Evolutionary conservation across 1,140 invertebrate genomes (phyloP).

Genomic region (Scaptomyza montana): DNA sequence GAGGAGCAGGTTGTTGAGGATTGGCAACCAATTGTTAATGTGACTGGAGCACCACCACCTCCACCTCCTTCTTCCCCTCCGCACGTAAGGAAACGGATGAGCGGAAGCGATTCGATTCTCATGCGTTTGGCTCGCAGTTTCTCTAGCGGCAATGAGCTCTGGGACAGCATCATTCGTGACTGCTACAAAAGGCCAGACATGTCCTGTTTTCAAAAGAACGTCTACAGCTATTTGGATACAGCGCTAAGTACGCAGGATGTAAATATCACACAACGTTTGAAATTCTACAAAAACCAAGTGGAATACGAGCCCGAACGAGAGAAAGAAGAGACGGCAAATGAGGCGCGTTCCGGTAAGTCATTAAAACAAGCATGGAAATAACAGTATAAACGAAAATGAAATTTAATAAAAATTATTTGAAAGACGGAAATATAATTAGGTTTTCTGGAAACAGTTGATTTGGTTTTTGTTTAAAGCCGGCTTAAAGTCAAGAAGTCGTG

Average conservation of each 20-base stretch:
- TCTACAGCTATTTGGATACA: constrained; percentile 88
- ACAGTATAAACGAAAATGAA: too few relatives aligned
- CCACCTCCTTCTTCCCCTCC: constrained; percentile 7
- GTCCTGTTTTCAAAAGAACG: constrained; percentile 90
- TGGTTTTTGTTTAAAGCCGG: too few relatives aligned
- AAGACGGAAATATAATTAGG: too few relatives aligned
- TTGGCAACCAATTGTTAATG: constrained; percentile 61
- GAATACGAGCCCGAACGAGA: constrained; percentile 85
- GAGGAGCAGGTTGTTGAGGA: constrained; percentile 40
- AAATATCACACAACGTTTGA: constrained; percentile 88
- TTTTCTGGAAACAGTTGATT: too few relatives aligned
- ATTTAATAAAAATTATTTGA: too few relatives aligned
- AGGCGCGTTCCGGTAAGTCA: constrained; percentile 64
- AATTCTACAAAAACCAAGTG: constrained; percentile 88
- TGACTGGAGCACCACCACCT: constrained; percentile 22
- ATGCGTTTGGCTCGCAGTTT: constrained; percentile 79
- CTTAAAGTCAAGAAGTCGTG: too few relatives aligned
- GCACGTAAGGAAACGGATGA: constrained; percentile 15
- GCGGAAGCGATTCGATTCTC: constrained; percentile 59
- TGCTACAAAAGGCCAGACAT: constrained; percentile 87
- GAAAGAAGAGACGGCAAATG: constrained; percentile 30
- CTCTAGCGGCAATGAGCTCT: constrained; percentile 87
- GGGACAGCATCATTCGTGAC: constrained; percentile 88
- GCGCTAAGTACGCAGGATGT: constrained; percentile 87
- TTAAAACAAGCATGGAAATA: not conserved